Evolutionary conservation across 2,888 invertebrate species (phyloP), one percentile per base, ranked within the genome.

Genomic region (Melangyna quadrimaculata): DNA sequence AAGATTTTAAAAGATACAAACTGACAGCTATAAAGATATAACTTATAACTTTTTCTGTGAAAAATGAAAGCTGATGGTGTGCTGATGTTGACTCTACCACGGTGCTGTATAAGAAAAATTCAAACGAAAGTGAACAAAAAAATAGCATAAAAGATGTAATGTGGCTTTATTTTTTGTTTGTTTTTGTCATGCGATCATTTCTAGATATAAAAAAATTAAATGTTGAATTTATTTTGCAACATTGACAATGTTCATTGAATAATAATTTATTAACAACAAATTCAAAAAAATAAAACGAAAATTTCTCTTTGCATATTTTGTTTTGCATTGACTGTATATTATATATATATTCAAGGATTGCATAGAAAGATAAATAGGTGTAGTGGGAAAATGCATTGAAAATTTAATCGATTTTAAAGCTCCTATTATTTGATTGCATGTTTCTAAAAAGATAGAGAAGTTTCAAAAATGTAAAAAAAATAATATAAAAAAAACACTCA

Each of bases 81-180:
- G 51, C 8, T 57, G 27, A 8, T 59, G 12, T 32, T 43, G 43
- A 19, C 9, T 24, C n/a, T 10, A 27, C 17, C 48, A 10, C 57
- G 2, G 22, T 57, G 27, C 4, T 0, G 2, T 24, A 45, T 4
- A 24, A 24, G 24, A 14, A 51, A 55, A 74, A 51, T 61, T 48
- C 19, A 51, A 78, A 82, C 19, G 82, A 82, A 82, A 82, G 78
- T 78, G 35, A 78, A 61, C 40, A 69, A 48, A 63, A 59, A 27
- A 53, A 6, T n/a, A 27, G 7, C 1, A 53, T 27, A n/a, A 35
- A 6, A 61, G 43, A 67, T 72, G 67, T 19, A 59, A 32, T 77
- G 59, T 59, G 12, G 14, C 10, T 67, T 72, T 29, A 55, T 51
- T 51, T 14, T 45, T 19, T 45, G 3, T 59, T 22, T 35, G 22